These are phyloP conservation scores for Teleiodes luculella DNA, from an alignment of 2,888 invertebrate genomes.

Conservation along the genomic window DNA sequence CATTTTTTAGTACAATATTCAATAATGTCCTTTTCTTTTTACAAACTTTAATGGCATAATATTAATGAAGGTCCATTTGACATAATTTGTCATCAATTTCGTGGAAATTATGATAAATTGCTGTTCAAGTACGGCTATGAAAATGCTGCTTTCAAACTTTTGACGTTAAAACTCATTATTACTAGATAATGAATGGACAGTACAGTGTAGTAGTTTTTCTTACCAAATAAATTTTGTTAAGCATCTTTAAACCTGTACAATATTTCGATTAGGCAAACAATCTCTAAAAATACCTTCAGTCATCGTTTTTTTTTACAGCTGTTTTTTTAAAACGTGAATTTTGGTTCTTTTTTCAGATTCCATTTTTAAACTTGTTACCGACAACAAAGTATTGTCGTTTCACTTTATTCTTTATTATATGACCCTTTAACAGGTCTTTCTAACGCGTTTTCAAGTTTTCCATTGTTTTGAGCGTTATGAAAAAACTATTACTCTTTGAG, in stretches of 20 bases:
- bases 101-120: constrained; percentile 23
- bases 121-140: neutral
- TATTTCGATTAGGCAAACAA: too few species aligned
- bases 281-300: too few species aligned
- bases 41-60: neutral
- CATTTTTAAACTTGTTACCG: neutral
- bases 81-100: constrained; percentile 25
- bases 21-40: too few species aligned
- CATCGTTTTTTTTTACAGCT: too few species aligned
- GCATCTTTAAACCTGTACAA: neutral
- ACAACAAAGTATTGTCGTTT: neutral
- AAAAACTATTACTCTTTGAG: constrained; percentile 28
- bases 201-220: constrained; percentile 1
- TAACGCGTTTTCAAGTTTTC: neutral
- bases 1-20: too few species aligned
- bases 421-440: neutral
- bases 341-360: constrained; percentile 8
- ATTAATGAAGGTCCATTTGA: neutral
- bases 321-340: too few species aligned
- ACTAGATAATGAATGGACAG: too few species aligned
- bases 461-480: constrained; percentile 18
- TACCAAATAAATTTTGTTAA: neutral
- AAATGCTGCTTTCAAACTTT: constrained; percentile 13
- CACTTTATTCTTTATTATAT: neutral
- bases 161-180: constrained; percentile 20